Evolutionary conservation across 2,797 vertebrate species (phyloP), one percentile per base, ranked within the genome.

Genomic region (Craterocephalus amniculus): DNA sequence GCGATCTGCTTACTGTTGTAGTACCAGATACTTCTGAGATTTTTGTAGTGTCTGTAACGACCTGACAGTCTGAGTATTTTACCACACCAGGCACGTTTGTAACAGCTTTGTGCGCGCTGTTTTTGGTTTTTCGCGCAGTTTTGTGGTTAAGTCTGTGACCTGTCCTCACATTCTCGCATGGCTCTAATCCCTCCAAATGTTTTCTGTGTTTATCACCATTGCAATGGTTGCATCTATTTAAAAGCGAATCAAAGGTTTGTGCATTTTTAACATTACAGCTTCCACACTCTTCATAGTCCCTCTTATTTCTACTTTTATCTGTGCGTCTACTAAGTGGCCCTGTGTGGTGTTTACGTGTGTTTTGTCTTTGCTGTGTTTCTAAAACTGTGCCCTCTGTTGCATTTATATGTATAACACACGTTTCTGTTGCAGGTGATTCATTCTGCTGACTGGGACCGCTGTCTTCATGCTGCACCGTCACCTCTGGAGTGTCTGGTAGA

Each of bases 1-100:
- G 58, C 27, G 62, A 66, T 24, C 24, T 22, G 6, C 10, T 22
- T 26, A 52, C 27, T 59, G 65, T 27, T 16, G 73, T 67, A 58
- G 52, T 66, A 40, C n/a, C 20, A n/a, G 49, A 35, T 67, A 54
- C 35, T 48, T 73, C 73, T 38, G 61, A 57, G 57, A 58, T 59
- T 43, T 66, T 45, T 72, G 56, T 16, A 27, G 1, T n/a, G 38
- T 67, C 65, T 67, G 57, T 35, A 24, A 34, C 18, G 31, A 68
- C 26, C 43, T 69, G 60, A 27, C 48, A 18, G 31, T 70, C 34
- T 70, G 34, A 68, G 55, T 13, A 14, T 52, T 65, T 35, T 57
- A 38, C 38, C 31, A 59, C 62, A 49, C 32, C 57, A 14, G 40
- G 66, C 1, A 57, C 48, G 35, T 59, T 6, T 12, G 18, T 34